phyloP scores from a whole-genome alignment of 2,113 vertebrate species.

The Accipiter cooperii region DNA sequence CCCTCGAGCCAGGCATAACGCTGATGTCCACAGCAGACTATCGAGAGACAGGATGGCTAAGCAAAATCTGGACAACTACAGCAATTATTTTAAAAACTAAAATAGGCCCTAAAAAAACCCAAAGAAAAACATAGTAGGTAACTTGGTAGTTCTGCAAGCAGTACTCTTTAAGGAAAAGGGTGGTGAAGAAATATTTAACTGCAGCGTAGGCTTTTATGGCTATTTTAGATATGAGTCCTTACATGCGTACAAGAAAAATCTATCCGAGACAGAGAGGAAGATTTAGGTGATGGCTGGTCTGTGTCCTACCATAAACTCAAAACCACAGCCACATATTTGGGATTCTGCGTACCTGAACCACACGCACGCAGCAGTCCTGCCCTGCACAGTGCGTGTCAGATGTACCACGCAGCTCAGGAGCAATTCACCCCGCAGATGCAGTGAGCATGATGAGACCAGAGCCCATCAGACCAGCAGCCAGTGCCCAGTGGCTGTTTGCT shows the following conservation, averaged over 20 bases:
- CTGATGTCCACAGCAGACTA: neutral
- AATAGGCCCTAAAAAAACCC: neutral
- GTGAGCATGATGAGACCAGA: neutral
- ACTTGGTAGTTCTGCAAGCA: neutral
- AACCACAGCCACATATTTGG: neutral
- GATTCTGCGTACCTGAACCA: neutral
- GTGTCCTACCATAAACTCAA: neutral
- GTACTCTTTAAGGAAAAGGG: neutral
- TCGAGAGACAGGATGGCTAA: neutral
- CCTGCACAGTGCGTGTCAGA: neutral
- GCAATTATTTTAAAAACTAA: neutral
- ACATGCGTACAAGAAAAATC: accelerated
- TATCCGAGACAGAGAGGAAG: neutral
- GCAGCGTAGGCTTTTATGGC: neutral
- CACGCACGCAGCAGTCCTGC: neutral
- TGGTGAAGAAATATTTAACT: neutral
- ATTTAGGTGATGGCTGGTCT: neutral
- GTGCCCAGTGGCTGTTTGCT: neutral
- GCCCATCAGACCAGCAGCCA: neutral
- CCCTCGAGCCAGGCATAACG: neutral
- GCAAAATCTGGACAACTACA: neutral
- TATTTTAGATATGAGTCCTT: neutral
- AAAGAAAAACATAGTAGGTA: neutral
- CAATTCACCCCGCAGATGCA: neutral
- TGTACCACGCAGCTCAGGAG: neutral